Conservation (phyloP, 2,797 vertebrate genomes). For the Sebastes taczanowskii region DNA sequence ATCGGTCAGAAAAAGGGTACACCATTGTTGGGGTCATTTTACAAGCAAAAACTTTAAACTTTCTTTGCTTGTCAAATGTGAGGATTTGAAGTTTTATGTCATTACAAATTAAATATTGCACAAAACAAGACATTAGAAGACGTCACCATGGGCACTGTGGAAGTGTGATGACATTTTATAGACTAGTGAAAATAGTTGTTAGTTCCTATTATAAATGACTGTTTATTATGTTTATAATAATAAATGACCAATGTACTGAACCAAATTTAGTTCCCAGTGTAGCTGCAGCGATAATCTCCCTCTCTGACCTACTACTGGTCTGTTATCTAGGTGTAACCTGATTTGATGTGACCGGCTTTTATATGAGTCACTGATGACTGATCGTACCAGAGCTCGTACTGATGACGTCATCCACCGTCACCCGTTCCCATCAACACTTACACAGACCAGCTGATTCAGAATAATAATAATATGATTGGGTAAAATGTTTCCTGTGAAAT, state of each 20-base stretch:
- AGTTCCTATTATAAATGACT: not conserved
- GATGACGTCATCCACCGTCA: constrained; percentile 15
- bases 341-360: constrained; percentile 41
- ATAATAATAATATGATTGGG: not conserved
- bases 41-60: not conserved
- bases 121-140: not conserved
- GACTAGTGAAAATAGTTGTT: not conserved
- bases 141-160: not conserved
- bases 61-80: not conserved
- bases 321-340: constrained; percentile 15
- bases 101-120: not conserved
- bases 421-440: not conserved
- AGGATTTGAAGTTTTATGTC: not conserved
- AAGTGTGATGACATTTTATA: not conserved
- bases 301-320: constrained; percentile 18
- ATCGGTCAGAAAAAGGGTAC: not conserved
- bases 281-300: not conserved
- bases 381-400: not conserved
- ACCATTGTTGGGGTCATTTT: not conserved
- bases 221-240: not conserved
- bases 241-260: not conserved
- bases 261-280: not conserved
- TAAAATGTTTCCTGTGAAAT: not conserved
- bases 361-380: constrained; percentile 40
- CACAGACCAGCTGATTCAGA: constrained; percentile 9